Base-by-base conservation (phyloP, 2,888 invertebrate species). In the Iphiclides podalirius region DNA sequence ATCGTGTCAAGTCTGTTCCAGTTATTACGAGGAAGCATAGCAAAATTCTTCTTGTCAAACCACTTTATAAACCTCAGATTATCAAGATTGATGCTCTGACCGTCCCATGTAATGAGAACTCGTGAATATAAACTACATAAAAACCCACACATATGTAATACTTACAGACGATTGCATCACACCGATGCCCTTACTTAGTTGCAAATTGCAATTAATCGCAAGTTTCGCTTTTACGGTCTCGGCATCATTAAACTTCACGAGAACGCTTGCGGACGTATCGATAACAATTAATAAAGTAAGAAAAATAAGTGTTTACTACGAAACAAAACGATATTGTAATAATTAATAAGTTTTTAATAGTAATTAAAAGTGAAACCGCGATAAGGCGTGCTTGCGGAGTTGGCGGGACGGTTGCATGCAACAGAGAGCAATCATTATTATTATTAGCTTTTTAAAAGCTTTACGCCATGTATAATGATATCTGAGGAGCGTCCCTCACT, bases 291-390 rank as follows among this genome's bases (percentile, higher is more conserved):
- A n/a, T 11, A 37, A 16, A 15, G 37, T 44, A 47, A 48, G 40
- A 49, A 55, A 52, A 47, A 47, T 52, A 55, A 35, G 54, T 63
- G 61, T 66, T 67, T 63, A 65, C 58, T 63, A 61, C 57, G 52
- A 64, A 70, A 75, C 68, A 69, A 66, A 73, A 72, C 70, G 62
- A 63, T 72, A 67, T 71, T 74, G 64, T 62, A 58, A 69, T 72
- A 76, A 79, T 82, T 80, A 80, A 82, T 82, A 77, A 73, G 71
- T 77, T 62, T 72, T 74, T 72, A 81, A 77, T 76, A 69, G 70
- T 81, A 75, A 81, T 82, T 80, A 83, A 81, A 81, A 80, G 71
- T 76, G 70, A 77, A 76, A 75, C 73, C 55, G 53, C 65, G 83
- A 84, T 84, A 82, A 80, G 63, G 64, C 58, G 67, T 73, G 72